Percentiles rank a stretch among this genome's conserved stretches.
phyloP scores from a whole-genome alignment of 2,888 invertebrate genomes.

The Morpho deidamia region DNA sequence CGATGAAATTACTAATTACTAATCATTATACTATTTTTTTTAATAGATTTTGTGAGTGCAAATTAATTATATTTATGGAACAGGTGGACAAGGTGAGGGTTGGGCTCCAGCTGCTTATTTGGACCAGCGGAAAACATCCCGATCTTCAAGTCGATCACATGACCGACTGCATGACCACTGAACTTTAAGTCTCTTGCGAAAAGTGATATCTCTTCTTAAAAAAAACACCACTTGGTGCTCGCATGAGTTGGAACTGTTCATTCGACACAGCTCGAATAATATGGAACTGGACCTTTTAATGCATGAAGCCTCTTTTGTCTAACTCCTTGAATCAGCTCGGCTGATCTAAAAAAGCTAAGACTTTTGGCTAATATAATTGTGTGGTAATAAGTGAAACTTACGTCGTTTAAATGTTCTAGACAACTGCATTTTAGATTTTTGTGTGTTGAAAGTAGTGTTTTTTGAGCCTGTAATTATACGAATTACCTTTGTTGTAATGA shows the following conservation, averaged over 20 bases:
- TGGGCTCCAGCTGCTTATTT: conserved; percentile 97
- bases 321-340: too few relatives aligned
- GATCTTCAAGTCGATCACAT: conserved; percentile 84
- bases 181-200: conserved; percentile 20
- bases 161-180: conserved; percentile 76
- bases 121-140: conserved; percentile 88
- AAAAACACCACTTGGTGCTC: too few relatives aligned
- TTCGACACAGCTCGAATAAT: too few relatives aligned
- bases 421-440: conserved; percentile 13
- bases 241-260: too few relatives aligned
- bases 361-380: background rate
- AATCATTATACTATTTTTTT: too few relatives aligned
- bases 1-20: too few relatives aligned
- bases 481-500: conserved; percentile 1
- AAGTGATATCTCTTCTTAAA: too few relatives aligned
- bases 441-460: conserved; percentile 7
- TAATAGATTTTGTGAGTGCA: too few relatives aligned
- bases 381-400: background rate
- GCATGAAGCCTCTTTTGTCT: too few relatives aligned
- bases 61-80: background rate
- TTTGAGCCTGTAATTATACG: conserved; percentile 3
- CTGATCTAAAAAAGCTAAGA: background rate
- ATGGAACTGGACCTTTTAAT: too few relatives aligned
- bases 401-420: conserved; percentile 13
- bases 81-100: conserved; percentile 86